Base-by-base conservation (phyloP, 1,140 invertebrate species). In the Drosophila seguyi region DNA sequence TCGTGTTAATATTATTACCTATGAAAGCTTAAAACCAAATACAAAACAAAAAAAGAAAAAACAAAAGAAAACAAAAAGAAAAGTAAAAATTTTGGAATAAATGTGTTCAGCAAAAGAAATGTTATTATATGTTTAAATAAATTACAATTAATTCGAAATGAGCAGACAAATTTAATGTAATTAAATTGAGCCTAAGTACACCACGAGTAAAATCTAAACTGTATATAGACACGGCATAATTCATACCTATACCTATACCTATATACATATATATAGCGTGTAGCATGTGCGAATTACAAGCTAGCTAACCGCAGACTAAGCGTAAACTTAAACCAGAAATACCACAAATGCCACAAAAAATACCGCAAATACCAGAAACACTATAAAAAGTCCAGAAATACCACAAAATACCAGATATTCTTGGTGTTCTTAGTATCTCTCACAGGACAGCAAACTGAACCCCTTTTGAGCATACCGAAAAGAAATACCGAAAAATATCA, bases 91-190 rank as follows among this genome's bases (percentile, higher is more conserved):
- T 90, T 92, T 87, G 90, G 86, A 92, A 92, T 91, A 92, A 91
- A 92, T 92, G 90, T 92, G 90, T 92, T 92, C 90, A 92, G 81
- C 75, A 67, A 88, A 77, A 78, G 34, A 71, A 88, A 91, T 91
- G 87, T 91, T 91, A 91, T 91, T 91, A 91, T 91, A 91, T 91
- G 87, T 91, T 91, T 91, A 91, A 91, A 91, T 67, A 65, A 76
- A 61, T 60, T 77, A 88, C 59, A 87, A 55, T 62, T 62, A 60
- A 81, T 72, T 72, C 66, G 65, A 60, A 67, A 61, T 65, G 53
- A 69, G 61, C 57, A 81, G 52, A 81, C 59, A 79, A 68, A 77
- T 73, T 81, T 74, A 81, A 82, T 82, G 80, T 68, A 86, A 83
- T 87, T 87, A 72, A 86, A 83, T 79, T 75, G 50, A 74, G 75